Evolutionary conservation across 2,113 vertebrate genomes (phyloP), one percentile per base, ranked within the genome.

Genomic region (Spilogale gracilis): DNA sequence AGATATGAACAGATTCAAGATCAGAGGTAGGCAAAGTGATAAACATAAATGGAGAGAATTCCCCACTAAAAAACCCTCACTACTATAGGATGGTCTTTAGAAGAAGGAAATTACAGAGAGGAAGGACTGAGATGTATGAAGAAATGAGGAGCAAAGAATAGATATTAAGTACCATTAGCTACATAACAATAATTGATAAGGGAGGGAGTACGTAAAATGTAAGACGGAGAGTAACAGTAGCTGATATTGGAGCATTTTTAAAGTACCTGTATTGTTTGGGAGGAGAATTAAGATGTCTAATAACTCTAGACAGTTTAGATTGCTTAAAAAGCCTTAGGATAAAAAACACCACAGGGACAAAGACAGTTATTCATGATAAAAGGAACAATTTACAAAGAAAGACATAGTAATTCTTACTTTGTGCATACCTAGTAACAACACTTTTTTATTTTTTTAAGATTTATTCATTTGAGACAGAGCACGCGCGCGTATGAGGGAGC

Each of bases 281-380:
- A 87, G 67, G 65, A 94, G 13, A 96, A 91, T 87, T 84, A 61
- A 91, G 17, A 87, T 61, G 20, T 50, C 85, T 83, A 63, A 32
- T n/a, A 95, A 63, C 6, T 17, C 21, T 56, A 82, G 67, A 30
- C 48, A 69, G 50, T 76, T 65, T 84, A 87, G 17, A 56, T 32
- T 78, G 78, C 63, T 78, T 16, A 25, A 54, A 61, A 63, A 92
- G 21, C 16, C n/a, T 69, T 50, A 93, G 43, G 32, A 91, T 73
- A 58, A 65, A 96, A 81, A 86, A 60, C 16, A 58, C 9, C 45
- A 52, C 10, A 83, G 21, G 21, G 23, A 82, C 74, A 92, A 73
- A 74, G 56, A 81, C 6, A 92, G 32, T 54, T 80, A 90, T 5
- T 91, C 43, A 82, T 50, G 17, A 76, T 50, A 61, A 67, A 93